Percentiles rank a stretch among this genome's conserved stretches.
phyloP scores from a whole-genome alignment of 2,797 vertebrate genomes.

The Esox masquinongy region DNA sequence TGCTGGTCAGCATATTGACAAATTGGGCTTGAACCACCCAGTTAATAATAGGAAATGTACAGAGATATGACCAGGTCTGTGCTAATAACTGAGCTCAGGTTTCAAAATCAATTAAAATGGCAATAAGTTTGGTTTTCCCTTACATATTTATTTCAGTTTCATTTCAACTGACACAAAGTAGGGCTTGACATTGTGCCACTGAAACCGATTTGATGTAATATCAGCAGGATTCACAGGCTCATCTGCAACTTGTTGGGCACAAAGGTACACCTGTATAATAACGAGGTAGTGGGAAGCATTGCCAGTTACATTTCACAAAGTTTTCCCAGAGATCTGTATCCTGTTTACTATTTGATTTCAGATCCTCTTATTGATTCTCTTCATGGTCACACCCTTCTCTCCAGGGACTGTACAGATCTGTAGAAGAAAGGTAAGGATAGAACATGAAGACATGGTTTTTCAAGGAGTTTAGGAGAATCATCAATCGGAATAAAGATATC shows the following conservation, averaged over 20 bases:
- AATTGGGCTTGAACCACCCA: no score
- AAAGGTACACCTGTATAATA: no score
- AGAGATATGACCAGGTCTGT: no score
- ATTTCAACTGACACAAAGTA: no score
- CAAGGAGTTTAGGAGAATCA: background rate
- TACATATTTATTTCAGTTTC: no score
- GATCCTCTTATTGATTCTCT: constrained; percentile 59
- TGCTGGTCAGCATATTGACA: no score
- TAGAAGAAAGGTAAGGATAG: background rate
- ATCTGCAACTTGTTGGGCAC: background rate
- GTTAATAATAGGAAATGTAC: no score
- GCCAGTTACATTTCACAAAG: background rate
- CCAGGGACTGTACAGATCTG: constrained; percentile 61
- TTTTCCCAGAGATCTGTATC: background rate
- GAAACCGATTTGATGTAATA: no score
- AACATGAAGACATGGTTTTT: background rate
- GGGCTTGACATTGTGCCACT: no score
- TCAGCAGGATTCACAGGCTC: background rate
- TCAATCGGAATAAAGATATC: background rate
- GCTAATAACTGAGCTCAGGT: no score
- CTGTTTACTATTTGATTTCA: constrained; percentile 41
- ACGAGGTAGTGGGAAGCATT: background rate
- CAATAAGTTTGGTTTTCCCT: no score
- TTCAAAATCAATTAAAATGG: no score
- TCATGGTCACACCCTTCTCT: constrained; percentile 69